A percentile compares a stretch with the other conserved stretches of the same genome.
phyloP scores from a whole-genome alignment of 2,113 vertebrate species.

The Muntiacus reevesi region DNA sequence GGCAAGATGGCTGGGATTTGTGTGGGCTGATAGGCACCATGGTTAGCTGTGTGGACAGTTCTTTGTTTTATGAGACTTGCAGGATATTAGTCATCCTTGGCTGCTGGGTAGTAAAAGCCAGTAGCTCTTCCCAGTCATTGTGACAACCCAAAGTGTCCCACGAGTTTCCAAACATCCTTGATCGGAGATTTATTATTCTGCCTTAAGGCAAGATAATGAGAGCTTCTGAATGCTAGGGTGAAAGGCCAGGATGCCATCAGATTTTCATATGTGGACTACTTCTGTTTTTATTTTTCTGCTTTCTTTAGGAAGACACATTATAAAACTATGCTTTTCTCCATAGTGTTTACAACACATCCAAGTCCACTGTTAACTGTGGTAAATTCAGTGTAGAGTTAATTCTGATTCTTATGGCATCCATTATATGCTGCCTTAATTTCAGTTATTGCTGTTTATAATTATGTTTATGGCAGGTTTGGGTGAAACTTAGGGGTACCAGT shows the following conservation, averaged over 20 bases:
- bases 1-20: not conserved
- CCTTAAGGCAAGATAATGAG: not conserved
- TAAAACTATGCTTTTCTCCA: not conserved
- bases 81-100: not conserved
- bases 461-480: constrained; percentile 62
- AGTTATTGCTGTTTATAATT: constrained; percentile 59
- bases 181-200: not conserved
- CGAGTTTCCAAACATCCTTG: not conserved
- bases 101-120: not conserved
- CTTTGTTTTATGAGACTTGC: constrained; percentile 16
- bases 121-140: not conserved
- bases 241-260: not conserved
- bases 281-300: constrained; percentile 21
- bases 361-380: constrained; percentile 6
- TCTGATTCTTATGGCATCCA: not conserved
- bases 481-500: constrained; percentile 52
- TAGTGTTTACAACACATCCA: not conserved
- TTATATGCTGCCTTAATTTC: not conserved
- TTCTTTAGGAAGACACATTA: not conserved
- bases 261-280: constrained; percentile 3
- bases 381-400: not conserved
- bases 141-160: not conserved
- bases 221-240: not conserved
- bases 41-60: not conserved
- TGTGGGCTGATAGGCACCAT: not conserved